These are phyloP conservation scores for Orthosia incerta DNA, from an alignment of 2,888 invertebrate species.

Conservation along the genomic window DNA sequence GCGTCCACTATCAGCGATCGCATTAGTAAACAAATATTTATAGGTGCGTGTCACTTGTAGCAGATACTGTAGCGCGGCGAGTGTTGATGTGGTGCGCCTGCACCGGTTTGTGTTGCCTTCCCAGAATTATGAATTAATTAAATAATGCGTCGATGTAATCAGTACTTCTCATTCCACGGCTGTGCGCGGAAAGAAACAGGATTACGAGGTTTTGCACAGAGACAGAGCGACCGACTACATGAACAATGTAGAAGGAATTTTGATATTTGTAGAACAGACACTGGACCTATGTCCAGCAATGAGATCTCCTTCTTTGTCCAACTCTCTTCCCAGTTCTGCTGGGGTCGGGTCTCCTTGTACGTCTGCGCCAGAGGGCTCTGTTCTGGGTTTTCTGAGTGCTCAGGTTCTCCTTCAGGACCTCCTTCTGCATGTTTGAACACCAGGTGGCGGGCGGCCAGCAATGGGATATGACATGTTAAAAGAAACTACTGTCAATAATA, in stretches of 20 bases:
- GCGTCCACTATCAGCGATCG: conserved; percentile 20
- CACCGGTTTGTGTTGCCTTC: neutral
- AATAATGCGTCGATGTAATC: conserved; percentile 1
- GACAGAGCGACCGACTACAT: neutral
- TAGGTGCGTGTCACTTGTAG: neutral
- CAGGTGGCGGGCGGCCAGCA: too few relatives aligned
- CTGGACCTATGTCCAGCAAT: neutral
- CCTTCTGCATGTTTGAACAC: too few relatives aligned
- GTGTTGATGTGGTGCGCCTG: neutral
- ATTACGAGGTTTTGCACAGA: neutral
- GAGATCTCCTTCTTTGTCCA: too few relatives aligned
- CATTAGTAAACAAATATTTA: conserved; percentile 19
- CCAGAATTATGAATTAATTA: neutral
- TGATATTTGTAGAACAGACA: neutral
- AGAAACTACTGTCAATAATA: neutral
- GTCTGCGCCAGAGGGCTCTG: too few relatives aligned
- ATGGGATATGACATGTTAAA: neutral
- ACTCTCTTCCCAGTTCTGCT: too few relatives aligned
- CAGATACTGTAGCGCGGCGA: neutral
- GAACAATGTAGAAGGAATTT: neutral
- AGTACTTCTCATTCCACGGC: neutral
- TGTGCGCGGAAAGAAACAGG: too few relatives aligned
- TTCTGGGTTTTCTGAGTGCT: too few relatives aligned
- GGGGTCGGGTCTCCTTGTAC: too few relatives aligned
- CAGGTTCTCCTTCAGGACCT: too few relatives aligned